These are phyloP conservation scores for Pristionchus fissidentatus DNA, from an alignment of 2,888 invertebrate genomes.

Conservation along the genomic window DNA sequence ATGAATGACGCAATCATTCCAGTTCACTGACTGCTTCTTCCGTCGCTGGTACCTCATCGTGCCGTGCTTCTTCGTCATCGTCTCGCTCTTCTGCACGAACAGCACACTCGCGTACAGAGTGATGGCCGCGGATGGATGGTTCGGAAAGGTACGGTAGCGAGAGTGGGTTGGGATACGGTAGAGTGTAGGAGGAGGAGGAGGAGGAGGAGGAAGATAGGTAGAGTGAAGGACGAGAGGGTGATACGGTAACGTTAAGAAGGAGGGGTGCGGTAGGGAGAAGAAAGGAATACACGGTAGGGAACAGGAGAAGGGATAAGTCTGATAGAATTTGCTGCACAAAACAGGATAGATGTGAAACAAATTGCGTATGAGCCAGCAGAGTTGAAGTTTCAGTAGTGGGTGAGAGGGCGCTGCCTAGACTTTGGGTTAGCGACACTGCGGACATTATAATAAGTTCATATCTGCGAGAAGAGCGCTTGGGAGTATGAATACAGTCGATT, in stretches of 20 bases:
- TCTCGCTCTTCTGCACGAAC: conserved; percentile 69
- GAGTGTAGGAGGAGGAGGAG: neutral
- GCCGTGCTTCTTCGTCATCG: conserved; percentile 65
- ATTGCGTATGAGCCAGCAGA: too few species aligned
- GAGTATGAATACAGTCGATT: too few species aligned
- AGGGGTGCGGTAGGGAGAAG: neutral
- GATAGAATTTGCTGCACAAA: too few species aligned
- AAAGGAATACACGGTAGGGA: neutral
- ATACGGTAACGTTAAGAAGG: neutral
- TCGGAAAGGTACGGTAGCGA: conserved; percentile 58
- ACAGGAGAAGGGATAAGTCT: neutral
- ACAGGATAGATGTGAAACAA: too few species aligned
- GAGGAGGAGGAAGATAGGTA: conserved; percentile 4
- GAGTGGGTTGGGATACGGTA: neutral
- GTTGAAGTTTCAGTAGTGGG: too few species aligned
- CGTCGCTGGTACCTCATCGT: conserved; percentile 63
- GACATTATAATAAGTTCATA: too few species aligned
- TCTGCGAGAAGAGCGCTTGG: too few species aligned
- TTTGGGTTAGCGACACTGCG: too few species aligned
- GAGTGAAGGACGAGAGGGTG: neutral
- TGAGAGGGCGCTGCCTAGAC: too few species aligned
- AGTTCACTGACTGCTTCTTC: conserved; percentile 37
- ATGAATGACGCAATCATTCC: neutral
- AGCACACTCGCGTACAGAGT: conserved; percentile 72
- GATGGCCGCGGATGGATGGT: conserved; percentile 73